Evolutionary conservation across 2,113 vertebrate species (phyloP).

Genomic region (Callipepla squamata): DNA sequence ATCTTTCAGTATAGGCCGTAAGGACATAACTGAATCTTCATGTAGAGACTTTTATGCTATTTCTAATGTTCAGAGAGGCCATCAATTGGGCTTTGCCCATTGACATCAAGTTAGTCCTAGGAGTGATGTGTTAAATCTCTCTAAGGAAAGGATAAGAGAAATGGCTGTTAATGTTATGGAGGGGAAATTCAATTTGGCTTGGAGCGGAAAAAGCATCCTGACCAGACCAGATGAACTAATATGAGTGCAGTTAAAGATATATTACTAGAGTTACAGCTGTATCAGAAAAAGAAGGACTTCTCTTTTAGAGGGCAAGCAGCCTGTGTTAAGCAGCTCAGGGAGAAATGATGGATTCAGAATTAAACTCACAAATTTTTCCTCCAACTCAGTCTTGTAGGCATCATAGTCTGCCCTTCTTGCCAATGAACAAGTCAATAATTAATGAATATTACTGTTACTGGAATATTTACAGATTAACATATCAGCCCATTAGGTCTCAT

Average conservation of each 20-base stretch:
- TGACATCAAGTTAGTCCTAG: not conserved
- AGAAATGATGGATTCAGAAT: not conserved
- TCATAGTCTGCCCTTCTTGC: not conserved
- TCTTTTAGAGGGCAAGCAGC: constrained; percentile 12
- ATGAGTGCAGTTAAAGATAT: constrained; percentile 19
- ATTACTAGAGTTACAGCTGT: constrained; percentile 5
- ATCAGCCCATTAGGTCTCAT: not conserved
- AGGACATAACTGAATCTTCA: not conserved
- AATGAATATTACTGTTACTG: not conserved
- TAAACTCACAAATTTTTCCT: not conserved
- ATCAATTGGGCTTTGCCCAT: not conserved
- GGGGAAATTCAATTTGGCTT: constrained; percentile 35
- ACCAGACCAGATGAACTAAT: not conserved
- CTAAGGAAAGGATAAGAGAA: constrained; percentile 17
- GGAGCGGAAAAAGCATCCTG: not conserved
- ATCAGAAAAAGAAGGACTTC: constrained; percentile 8
- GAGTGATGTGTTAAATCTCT: constrained; percentile 24
- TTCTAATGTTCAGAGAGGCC: not conserved
- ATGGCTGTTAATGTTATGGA: constrained; percentile 15
- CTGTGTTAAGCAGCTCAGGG: not conserved
- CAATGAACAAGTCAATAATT: not conserved
- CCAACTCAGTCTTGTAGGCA: not conserved
- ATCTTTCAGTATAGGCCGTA: not conserved
- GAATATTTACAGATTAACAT: not conserved
- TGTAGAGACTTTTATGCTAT: not conserved